Conservation (phyloP, 2,888 invertebrate species). For the Ochropacha duplaris region DNA sequence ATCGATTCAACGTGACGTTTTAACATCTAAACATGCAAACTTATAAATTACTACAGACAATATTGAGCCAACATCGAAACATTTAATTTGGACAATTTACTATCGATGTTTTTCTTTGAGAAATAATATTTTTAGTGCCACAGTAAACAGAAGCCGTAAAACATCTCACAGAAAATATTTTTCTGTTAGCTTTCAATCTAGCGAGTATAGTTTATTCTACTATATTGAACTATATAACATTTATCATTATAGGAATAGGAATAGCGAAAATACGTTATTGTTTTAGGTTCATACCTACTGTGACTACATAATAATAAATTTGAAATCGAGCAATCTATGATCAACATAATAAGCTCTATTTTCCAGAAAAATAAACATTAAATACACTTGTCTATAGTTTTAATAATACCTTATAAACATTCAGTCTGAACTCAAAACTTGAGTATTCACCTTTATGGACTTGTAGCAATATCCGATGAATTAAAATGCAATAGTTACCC, state of each 20-base stretch:
- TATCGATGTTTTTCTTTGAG: not conserved
- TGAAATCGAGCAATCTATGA: not conserved
- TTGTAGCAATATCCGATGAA: not conserved
- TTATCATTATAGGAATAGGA: not conserved
- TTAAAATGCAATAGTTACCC: constrained; percentile 1
- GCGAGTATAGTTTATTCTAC: not conserved
- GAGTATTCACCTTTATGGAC: not conserved
- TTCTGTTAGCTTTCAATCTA: not conserved
- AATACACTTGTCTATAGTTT: not conserved
- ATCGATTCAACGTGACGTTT: not conserved
- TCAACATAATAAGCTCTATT: not conserved
- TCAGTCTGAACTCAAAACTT: constrained; percentile 1
- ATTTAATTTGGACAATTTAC: not conserved
- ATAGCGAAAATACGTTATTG: not conserved
- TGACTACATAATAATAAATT: not conserved
- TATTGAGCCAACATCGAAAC: not conserved
- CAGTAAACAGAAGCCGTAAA: not conserved
- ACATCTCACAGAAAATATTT: not conserved
- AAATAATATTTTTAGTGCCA: not conserved
- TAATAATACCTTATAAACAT: not conserved
- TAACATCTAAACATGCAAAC: constrained; percentile 1
- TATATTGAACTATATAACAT: not conserved
- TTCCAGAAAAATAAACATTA: not conserved
- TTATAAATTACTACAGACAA: not conserved
- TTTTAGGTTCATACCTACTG: not conserved